phyloP scores from a whole-genome alignment of 2,888 invertebrate species.

The Fragum fragum region DNA sequence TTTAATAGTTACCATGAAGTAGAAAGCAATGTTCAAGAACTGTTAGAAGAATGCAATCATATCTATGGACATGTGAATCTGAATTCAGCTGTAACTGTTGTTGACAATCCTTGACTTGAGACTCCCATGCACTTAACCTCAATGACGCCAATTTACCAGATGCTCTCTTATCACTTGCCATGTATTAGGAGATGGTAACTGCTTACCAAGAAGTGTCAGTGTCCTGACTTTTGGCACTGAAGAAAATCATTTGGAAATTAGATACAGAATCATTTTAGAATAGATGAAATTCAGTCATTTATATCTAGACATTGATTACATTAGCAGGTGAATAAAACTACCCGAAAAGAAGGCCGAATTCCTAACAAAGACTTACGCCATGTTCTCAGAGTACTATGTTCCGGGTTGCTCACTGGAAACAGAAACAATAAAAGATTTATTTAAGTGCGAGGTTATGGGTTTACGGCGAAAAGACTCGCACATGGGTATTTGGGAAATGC shows the following conservation, averaged over 20 bases:
- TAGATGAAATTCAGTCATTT: not conserved
- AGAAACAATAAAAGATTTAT: too few relatives aligned
- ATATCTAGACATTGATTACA: not conserved
- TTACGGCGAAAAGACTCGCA: constrained; percentile 12
- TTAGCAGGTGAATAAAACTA: not conserved
- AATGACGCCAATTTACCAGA: not conserved
- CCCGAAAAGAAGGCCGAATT: not conserved
- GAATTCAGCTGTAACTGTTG: constrained; percentile 1
- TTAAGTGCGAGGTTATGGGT: constrained; percentile 15
- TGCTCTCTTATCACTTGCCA: not conserved
- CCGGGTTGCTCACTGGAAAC: too few relatives aligned
- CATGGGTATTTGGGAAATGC: constrained; percentile 40
- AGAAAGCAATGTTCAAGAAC: not conserved
- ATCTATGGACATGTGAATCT: not conserved
- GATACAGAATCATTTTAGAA: constrained; percentile 31
- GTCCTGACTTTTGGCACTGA: constrained; percentile 40
- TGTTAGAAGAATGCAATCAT: not conserved
- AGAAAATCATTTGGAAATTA: constrained; percentile 33
- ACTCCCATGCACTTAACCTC: not conserved
- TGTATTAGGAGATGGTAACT: constrained; percentile 44
- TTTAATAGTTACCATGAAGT: not conserved
- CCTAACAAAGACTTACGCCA: constrained; percentile 5
- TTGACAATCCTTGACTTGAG: not conserved
- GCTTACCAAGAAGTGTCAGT: constrained; percentile 31
- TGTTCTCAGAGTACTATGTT: constrained; percentile 33